phyloP scores from a whole-genome alignment of 2,888 invertebrate genomes.

The Drosophila paucipuncta region DNA sequence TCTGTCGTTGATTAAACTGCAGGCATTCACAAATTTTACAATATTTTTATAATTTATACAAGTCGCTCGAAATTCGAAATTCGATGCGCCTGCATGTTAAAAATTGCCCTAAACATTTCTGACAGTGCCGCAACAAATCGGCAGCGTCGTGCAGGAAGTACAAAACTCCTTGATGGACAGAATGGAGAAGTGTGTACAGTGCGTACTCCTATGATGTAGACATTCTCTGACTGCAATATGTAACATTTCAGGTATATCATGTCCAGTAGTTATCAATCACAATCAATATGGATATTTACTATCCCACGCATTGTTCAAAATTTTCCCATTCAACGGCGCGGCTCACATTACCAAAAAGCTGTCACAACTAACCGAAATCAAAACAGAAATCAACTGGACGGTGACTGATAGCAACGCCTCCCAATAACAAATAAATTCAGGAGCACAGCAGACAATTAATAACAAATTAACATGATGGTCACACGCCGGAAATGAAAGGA shows the following conservation, averaged over 20 bases:
- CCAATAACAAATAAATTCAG: slow-evolving; percentile 23
- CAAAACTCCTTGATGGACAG: not conserved
- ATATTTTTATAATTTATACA: slow-evolving; percentile 74
- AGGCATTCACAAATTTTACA: slow-evolving; percentile 36
- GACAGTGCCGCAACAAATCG: slow-evolving; percentile 49
- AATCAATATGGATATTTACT: slow-evolving; percentile 36
- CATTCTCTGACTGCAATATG: not conserved
- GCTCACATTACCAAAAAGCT: slow-evolving; percentile 44
- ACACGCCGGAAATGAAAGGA: slow-evolving; percentile 62
- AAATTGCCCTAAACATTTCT: slow-evolving; percentile 46
- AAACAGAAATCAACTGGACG: slow-evolving; percentile 71
- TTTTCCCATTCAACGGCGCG: slow-evolving; percentile 4
- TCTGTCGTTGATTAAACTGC: slow-evolving; percentile 74
- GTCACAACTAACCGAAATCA: slow-evolving; percentile 54
- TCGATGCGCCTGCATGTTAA: slow-evolving; percentile 73
- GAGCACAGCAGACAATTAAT: slow-evolving; percentile 76
- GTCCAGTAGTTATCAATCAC: slow-evolving; percentile 23
- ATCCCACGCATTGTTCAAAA: slow-evolving; percentile 42
- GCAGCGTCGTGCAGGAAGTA: slow-evolving; percentile 14
- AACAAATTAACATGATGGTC: slow-evolving; percentile 84
- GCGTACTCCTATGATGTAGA: not conserved
- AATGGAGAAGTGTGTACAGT: slow-evolving; percentile 7
- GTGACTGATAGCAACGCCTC: slow-evolving; percentile 41
- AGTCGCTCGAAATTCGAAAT: slow-evolving; percentile 66
- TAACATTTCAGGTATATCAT: slow-evolving; percentile 28